Evolutionary conservation across 2,113 vertebrate species (phyloP), one percentile per base, ranked within the genome.

Genomic region (Holacanthus passer): DNA sequence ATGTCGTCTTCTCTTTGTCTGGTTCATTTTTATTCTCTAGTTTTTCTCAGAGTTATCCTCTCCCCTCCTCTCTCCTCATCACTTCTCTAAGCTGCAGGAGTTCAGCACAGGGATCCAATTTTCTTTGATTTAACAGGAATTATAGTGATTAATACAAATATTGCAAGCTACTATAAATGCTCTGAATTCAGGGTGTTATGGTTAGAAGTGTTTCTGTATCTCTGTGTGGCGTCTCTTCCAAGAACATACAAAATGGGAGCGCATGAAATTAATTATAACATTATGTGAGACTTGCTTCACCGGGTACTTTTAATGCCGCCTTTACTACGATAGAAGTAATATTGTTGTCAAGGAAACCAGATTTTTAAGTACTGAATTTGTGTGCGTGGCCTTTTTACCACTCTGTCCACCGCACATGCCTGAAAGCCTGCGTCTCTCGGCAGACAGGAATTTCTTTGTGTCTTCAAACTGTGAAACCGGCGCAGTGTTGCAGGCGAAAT

Each of bases 291-390:
- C 48, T 50, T 35, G 17, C 56, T 55, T 58, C 37, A 19, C 14
- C 6, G 41, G 20, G 12, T 64, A n/a, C 24, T 52, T 29, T 39
- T 17, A 9, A 7, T 47, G 4, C 50, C 12, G 53, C 74, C 59
- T 58, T 56, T 32, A 56, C 47, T 72, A 31, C 29, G 48, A 72
- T 22, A 19, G 43, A 69, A 65, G 68, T 70, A 24, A 65, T 76
- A 50, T 52, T 63, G 85, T 88, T 84, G 76, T 81, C 81, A 85
- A 50, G 91, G 83, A 65, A 86, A 87, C 81, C 37, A 68, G 14
- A 63, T 48, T 80, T 58, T 77, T 31, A 32, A 80, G 58, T 50
- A 19, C 45, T 8, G 47, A 52, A 39, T 71, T 79, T 52, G 29
- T 65, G 43, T 20, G n/a, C 37, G 64, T 17, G 43, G 71, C 31